Percentiles rank a stretch among this genome's conserved stretches.
These are phyloP conservation scores for Pyrrhosoma nymphula DNA, from an alignment of 2,888 invertebrate genomes.

Conservation along the genomic window DNA sequence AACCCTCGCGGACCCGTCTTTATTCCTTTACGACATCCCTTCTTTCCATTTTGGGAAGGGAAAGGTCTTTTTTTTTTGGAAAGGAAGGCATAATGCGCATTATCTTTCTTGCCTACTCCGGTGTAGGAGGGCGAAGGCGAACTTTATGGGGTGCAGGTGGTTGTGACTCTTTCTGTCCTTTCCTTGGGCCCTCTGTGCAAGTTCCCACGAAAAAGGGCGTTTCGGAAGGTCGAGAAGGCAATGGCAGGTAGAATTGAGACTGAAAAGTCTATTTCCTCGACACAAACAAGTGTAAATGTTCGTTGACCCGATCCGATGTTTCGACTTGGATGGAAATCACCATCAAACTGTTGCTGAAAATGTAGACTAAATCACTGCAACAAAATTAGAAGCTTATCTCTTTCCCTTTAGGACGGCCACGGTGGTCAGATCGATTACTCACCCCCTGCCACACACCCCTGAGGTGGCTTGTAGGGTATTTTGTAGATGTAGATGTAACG, in stretches of 20 bases:
- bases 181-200: not conserved
- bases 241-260: constrained; percentile 17
- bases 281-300: not conserved
- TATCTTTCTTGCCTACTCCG: not conserved
- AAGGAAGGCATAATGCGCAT: constrained; percentile 14
- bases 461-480: too few species aligned
- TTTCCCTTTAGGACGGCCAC: not conserved
- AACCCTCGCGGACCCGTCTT: not conserved
- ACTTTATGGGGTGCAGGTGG: constrained; percentile 62
- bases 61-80: not conserved
- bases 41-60: not conserved
- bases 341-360: not conserved
- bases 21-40: constrained; percentile 21
- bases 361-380: too few species aligned
- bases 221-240: constrained; percentile 7
- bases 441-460: not conserved
- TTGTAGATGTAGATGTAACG: too few species aligned
- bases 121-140: not conserved
- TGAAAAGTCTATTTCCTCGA: not conserved
- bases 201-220: constrained; percentile 30
- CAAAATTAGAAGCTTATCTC: too few species aligned
- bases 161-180: not conserved
- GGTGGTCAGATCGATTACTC: not conserved
- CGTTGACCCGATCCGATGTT: not conserved
- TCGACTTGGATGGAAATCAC: not conserved